These are phyloP conservation scores for Scaptomyza caliginosa DNA, from an alignment of 2,888 invertebrate species.

Conservation along the genomic window DNA sequence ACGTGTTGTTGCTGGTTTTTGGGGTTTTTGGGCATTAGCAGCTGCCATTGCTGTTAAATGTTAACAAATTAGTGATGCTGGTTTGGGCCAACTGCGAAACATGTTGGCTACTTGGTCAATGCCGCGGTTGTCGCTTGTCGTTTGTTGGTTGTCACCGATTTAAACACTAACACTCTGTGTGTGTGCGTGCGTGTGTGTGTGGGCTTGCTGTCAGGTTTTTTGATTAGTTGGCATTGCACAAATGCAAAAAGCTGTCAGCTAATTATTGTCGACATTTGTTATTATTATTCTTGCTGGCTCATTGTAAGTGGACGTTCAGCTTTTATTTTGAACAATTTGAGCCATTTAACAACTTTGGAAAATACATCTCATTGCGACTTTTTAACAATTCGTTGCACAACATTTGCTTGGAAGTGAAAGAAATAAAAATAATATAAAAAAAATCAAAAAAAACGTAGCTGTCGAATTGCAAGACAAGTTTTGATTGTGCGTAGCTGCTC, in stretches of 20 bases:
- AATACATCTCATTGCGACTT: conserved; percentile 14
- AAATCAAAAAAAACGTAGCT: background rate
- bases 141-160: conserved; percentile 50
- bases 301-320: conserved; percentile 9
- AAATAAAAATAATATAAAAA: background rate
- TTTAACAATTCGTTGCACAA: conserved; percentile 12
- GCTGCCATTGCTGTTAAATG: conserved; percentile 66
- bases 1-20: conserved; percentile 18
- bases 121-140: conserved; percentile 67
- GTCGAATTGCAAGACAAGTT: conserved; percentile 26
- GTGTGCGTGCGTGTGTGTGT: conserved; percentile 7
- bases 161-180: conserved; percentile 4
- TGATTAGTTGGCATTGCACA: conserved; percentile 53
- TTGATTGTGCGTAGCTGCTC: conserved; percentile 39
- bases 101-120: conserved; percentile 45
- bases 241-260: conserved; percentile 34
- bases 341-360: conserved; percentile 28
- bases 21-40: conserved; percentile 39
- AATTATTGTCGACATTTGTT: conserved; percentile 34
- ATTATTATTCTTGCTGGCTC: conserved; percentile 1
- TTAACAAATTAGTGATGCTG: conserved; percentile 70
- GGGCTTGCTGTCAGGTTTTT: conserved; percentile 45
- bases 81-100: conserved; percentile 50
- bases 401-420: conserved; percentile 8
- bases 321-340: conserved; percentile 27